These are phyloP conservation scores for Plutella xylostella DNA, from an alignment of 2,888 invertebrate species.

Conservation along the genomic window DNA sequence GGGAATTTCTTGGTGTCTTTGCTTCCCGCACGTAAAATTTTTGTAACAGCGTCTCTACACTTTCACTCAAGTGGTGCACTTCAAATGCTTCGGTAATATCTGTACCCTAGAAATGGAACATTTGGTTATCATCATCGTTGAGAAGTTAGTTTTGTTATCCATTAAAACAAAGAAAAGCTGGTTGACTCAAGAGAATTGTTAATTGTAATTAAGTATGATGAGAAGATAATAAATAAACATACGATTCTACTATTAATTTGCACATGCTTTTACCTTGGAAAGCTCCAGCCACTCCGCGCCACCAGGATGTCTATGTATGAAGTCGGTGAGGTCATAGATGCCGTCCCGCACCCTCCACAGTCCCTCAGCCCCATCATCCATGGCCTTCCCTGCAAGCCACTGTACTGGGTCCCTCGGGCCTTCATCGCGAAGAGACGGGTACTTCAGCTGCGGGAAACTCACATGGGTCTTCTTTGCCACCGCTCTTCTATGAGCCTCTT, in stretches of 20 bases:
- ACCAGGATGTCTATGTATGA: constrained; percentile 86
- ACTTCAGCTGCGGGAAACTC: constrained; percentile 60
- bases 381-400: constrained; percentile 75
- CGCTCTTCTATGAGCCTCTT: constrained; percentile 31
- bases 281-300: constrained; percentile 76
- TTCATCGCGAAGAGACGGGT: constrained; percentile 56
- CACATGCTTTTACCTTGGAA: background rate
- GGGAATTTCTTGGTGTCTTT: constrained; percentile 72
- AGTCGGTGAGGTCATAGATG: constrained; percentile 87
- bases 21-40: constrained; percentile 76
- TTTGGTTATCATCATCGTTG: too few species aligned
- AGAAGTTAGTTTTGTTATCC: too few species aligned
- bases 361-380: constrained; percentile 79
- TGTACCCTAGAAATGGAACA: constrained; percentile 74
- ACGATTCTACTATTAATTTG: too few species aligned
- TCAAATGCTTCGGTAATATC: constrained; percentile 87
- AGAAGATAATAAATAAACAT: too few species aligned
- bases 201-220: too few species aligned
- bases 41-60: constrained; percentile 68
- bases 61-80: constrained; percentile 74
- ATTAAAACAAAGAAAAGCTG: too few species aligned
- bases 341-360: constrained; percentile 82
- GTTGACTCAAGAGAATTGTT: too few species aligned
- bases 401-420: constrained; percentile 37
- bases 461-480: constrained; percentile 40